Conservation (phyloP, 1,140 invertebrate genomes). For the Ladona fulva region DNA sequence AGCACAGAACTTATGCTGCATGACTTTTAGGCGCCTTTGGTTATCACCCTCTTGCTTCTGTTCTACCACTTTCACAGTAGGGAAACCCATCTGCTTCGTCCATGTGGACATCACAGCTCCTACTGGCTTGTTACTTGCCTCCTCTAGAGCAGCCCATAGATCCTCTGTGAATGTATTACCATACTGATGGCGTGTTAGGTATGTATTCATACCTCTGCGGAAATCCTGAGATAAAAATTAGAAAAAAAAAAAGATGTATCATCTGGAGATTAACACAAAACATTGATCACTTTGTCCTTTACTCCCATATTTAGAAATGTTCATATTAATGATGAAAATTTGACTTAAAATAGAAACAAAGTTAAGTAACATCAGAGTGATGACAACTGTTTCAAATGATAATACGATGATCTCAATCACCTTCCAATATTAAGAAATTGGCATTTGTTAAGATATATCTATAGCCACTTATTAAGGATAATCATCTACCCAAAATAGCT, state of each 20-base stretch:
- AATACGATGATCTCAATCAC: too few species aligned
- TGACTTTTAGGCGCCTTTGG: constrained; percentile 57
- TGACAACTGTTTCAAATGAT: too few species aligned
- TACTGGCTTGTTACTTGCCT: constrained; percentile 86
- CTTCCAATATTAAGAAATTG: too few species aligned
- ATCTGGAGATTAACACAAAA: too few species aligned
- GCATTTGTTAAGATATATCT: too few species aligned
- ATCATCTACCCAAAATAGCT: too few species aligned
- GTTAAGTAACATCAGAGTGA: too few species aligned
- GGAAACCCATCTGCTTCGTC: constrained; percentile 91
- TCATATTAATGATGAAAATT: too few species aligned
- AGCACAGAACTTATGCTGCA: constrained; percentile 80
- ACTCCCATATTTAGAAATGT: too few species aligned
- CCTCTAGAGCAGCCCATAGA: constrained; percentile 82
- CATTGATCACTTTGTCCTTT: too few species aligned
- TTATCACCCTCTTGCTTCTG: constrained; percentile 41
- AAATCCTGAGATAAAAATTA: constrained; percentile 53
- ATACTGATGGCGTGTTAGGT: constrained; percentile 82
- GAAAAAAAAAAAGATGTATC: constrained; percentile 10
- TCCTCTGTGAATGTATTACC: constrained; percentile 90
- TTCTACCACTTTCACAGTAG: constrained; percentile 46
- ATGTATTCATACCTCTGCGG: constrained; percentile 88
- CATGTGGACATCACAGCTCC: constrained; percentile 87
- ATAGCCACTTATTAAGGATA: too few species aligned
- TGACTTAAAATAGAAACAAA: too few species aligned